phyloP scores from a whole-genome alignment of 2,113 vertebrate genomes.

The Labeo rohita region DNA sequence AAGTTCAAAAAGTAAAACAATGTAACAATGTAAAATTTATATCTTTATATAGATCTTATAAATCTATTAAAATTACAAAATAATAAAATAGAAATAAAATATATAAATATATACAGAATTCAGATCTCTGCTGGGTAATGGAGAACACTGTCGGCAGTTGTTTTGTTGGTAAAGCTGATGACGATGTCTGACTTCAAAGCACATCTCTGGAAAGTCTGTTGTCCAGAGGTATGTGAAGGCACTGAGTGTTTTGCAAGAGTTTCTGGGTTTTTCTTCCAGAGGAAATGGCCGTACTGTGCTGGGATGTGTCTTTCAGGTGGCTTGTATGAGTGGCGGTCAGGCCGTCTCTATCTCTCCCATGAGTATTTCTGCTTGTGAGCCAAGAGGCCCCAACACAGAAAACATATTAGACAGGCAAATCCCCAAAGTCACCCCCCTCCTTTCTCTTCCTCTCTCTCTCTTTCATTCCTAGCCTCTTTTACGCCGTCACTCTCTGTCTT shows the following conservation, averaged over 20 bases:
- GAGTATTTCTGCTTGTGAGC: conserved; percentile 28
- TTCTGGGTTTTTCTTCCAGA: conserved; percentile 16
- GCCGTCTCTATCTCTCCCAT: conserved; percentile 40
- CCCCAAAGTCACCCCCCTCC: neutral
- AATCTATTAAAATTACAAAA: too few relatives aligned
- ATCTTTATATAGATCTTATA: too few relatives aligned
- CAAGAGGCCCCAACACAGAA: conserved; percentile 39
- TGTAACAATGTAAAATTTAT: too few relatives aligned
- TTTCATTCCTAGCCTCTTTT: neutral
- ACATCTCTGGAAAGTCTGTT: conserved; percentile 19
- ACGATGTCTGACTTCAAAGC: conserved; percentile 1
- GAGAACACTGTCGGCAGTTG: neutral
- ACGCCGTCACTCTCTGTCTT: conserved; percentile 30
- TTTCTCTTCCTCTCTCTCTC: conserved; percentile 15
- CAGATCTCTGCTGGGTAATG: neutral
- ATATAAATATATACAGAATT: neutral
- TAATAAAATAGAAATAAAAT: too few relatives aligned
- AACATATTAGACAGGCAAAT: conserved; percentile 46
- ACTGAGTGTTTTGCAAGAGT: neutral
- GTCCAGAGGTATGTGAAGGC: neutral
- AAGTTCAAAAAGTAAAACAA: too few relatives aligned
- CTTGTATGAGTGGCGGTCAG: conserved; percentile 37
- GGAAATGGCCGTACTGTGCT: conserved; percentile 48
- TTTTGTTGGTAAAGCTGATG: conserved; percentile 17
- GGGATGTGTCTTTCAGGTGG: conserved; percentile 58